Percentiles rank a stretch among this genome's conserved stretches.
Conservation (phyloP, 2,113 vertebrate species). For the Loxodonta africana region DNA sequence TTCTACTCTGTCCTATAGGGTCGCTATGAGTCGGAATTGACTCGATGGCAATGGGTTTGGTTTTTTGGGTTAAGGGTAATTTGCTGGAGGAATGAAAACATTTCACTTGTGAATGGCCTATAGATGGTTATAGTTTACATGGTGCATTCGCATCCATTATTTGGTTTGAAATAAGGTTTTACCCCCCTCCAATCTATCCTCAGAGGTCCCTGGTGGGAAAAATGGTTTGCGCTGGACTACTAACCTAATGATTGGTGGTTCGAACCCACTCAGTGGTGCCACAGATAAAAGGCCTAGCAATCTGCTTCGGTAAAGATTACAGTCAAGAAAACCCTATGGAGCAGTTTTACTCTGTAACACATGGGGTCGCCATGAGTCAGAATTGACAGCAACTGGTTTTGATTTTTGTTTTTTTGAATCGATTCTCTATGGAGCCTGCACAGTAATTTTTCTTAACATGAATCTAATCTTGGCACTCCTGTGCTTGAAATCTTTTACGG, state of each 20-base stretch:
- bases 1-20: no score
- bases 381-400: neutral
- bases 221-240: neutral
- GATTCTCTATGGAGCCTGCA: neutral
- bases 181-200: neutral
- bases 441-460: slow-evolving; percentile 60
- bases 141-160: slow-evolving; percentile 18
- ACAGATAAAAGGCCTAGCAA: neutral
- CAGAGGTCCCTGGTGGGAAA: neutral
- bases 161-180: slow-evolving; percentile 67
- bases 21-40: no score
- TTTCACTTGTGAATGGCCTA: slow-evolving; percentile 55
- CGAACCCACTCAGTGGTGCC: neutral
- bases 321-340: neutral
- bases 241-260: neutral
- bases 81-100: slow-evolving; percentile 47
- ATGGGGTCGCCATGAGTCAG: neutral
- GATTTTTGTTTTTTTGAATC: neutral
- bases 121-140: neutral
- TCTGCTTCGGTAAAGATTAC: neutral
- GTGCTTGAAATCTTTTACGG: slow-evolving; percentile 61
- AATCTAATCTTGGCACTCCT: slow-evolving; percentile 43
- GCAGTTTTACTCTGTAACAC: neutral
- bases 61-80: neutral
- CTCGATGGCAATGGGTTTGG: no score